Evolutionary conservation across 1,140 invertebrate genomes (phyloP), one percentile per base, ranked within the genome.

Genomic region (Penaeus indicus): DNA sequence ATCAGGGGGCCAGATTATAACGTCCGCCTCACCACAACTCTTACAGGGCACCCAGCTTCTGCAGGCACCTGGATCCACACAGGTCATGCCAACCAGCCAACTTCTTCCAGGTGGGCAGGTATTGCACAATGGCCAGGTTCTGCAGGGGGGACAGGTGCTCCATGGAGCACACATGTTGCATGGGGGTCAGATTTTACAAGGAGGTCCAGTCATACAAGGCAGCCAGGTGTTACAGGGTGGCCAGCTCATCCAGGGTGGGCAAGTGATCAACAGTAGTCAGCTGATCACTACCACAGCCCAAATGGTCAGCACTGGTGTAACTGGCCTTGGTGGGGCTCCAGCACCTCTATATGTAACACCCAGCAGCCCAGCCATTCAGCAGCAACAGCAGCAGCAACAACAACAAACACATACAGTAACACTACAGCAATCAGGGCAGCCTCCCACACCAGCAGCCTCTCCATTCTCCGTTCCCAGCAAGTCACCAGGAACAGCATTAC

Each of bases 211-310:
- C 27, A 42, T 89, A 42, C 83, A 78, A 25, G 72, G 81, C 8
- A 67, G 86, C 47, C 81, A 84, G 69, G 27, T 88, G n/a, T 38
- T 88, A 63, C 86, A 84, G 75, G 87, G 87, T 67, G 83, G 87
- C 47, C 87, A 89, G 25, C 63, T 89, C 10, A 89, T 89, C 38
- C 88, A 80, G 47, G 63, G 88, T 72, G 69, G 78, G 10, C 84
- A 85, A 60, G 88, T 89, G n/a, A 89, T 85, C 60, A 89, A 89
- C 61, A 85, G 69, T 79, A 85, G 83, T 85, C 88, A 89, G 63
- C 64, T 89, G n/a, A 85, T 89, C 63, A 72, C 83, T 60, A 89
- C 83, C 60, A 89, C 88, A 22, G 69, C 88, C 27, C 88, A 89
- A 22, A 85, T 89, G 83, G 83, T 83, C 64, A 85, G 75, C 27